Percentiles rank a stretch among this genome's conserved stretches.
phyloP scores from a whole-genome alignment of 1,140 invertebrate genomes.

The Halyomorpha halys region DNA sequence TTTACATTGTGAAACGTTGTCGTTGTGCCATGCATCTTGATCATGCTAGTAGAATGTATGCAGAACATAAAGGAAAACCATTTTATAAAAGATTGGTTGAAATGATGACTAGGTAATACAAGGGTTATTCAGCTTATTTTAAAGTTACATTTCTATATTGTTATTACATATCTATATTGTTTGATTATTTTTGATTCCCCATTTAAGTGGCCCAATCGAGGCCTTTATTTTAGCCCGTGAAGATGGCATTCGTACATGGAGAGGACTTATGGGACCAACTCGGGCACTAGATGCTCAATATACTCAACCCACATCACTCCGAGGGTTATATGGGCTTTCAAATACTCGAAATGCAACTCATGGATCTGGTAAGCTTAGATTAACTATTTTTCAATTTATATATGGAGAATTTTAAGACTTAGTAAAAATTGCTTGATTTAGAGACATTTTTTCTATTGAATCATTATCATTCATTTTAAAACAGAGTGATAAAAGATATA shows the following conservation, averaged over 20 bases:
- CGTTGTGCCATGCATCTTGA: conserved; percentile 47
- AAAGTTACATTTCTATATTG: neutral
- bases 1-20: conserved; percentile 62
- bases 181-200: conserved; percentile 1
- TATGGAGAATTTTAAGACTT: no score
- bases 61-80: conserved; percentile 73
- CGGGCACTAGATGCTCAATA: conserved; percentile 72
- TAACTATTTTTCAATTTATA: neutral
- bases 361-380: conserved; percentile 57
- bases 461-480: no score
- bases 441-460: no score
- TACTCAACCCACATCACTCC: conserved; percentile 60
- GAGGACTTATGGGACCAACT: conserved; percentile 75
- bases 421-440: no score
- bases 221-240: conserved; percentile 60
- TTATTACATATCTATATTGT: no score
- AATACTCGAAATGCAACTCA: conserved; percentile 88
- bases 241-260: conserved; percentile 67
- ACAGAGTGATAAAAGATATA: no score
- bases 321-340: conserved; percentile 73
- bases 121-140: conserved; percentile 7
- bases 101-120: conserved; percentile 67
- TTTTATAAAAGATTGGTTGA: conserved; percentile 77
- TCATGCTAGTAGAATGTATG: conserved; percentile 67
- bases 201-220: conserved; percentile 63